Evolutionary conservation across 2,888 invertebrate genomes (phyloP).

Genomic region (Thyatira batis): DNA sequence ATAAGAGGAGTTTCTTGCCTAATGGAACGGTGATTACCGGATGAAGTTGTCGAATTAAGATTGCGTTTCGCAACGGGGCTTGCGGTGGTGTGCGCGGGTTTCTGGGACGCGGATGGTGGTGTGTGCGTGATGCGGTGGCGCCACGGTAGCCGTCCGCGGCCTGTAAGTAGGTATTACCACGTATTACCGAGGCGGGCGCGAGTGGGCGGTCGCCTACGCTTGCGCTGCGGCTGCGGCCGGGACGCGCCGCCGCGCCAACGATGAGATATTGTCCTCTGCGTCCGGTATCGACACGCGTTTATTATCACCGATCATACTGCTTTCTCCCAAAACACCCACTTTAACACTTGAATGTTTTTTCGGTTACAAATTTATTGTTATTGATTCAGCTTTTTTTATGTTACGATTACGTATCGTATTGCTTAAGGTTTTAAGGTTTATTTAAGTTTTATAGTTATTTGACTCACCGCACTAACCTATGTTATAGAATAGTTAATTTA

Average conservation of each 20-base stretch:
- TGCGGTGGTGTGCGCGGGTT: conserved; percentile 5
- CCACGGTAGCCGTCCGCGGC: conserved; percentile 15
- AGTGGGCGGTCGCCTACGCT: conserved; percentile 46
- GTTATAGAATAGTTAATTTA: neutral
- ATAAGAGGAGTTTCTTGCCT: conserved; percentile 44
- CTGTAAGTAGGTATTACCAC: conserved; percentile 33
- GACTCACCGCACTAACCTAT: neutral
- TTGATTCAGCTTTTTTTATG: conserved; percentile 3
- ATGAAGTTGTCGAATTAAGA: conserved; percentile 7
- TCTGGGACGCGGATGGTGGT: neutral
- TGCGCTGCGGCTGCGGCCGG: conserved; percentile 13
- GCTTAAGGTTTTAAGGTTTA: neutral
- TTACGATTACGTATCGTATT: neutral
- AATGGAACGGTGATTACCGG: conserved; percentile 39
- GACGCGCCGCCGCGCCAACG: conserved; percentile 38
- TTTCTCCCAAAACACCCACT: conserved; percentile 58
- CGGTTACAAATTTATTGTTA: conserved; percentile 21
- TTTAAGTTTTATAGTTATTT: neutral
- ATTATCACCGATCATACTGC: conserved; percentile 37
- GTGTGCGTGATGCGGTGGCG: neutral
- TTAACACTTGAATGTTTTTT: conserved; percentile 14
- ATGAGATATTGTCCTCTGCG: conserved; percentile 44
- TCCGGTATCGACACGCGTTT: conserved; percentile 42
- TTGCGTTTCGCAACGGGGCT: conserved; percentile 10
- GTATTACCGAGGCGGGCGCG: conserved; percentile 31